These are phyloP conservation scores for Drosophila tani DNA, from an alignment of 1,140 invertebrate genomes.

Conservation along the genomic window DNA sequence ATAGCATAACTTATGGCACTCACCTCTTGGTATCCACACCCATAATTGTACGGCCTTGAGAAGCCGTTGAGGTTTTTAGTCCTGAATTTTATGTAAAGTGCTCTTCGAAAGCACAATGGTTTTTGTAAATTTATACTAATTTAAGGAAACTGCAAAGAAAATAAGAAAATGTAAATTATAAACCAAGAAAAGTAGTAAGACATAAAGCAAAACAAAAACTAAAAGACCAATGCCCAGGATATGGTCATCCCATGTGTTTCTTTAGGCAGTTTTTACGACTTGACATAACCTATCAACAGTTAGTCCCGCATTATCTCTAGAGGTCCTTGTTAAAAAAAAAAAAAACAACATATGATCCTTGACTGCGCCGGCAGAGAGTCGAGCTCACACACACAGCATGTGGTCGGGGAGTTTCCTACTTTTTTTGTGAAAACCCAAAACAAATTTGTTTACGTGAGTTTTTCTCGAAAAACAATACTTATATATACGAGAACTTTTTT, in stretches of 20 bases:
- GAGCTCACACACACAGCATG: slow-evolving; percentile 54
- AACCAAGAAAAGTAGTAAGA: slow-evolving; percentile 6
- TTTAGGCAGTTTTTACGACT: slow-evolving; percentile 43
- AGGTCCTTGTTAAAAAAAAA: slow-evolving; percentile 26
- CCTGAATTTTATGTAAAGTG: slow-evolving; percentile 22
- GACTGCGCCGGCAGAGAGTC: neutral
- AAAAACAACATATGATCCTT: slow-evolving; percentile 56
- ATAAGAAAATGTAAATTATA: slow-evolving; percentile 5
- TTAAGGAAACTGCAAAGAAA: slow-evolving; percentile 57
- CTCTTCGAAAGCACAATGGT: slow-evolving; percentile 40
- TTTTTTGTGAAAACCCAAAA: slow-evolving; percentile 53
- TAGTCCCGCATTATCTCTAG: slow-evolving; percentile 30
- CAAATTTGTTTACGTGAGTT: slow-evolving; percentile 77
- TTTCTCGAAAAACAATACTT: slow-evolving; percentile 31
- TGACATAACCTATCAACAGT: slow-evolving; percentile 46
- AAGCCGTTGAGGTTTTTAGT: slow-evolving; percentile 56
- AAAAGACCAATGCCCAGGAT: neutral
- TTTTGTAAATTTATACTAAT: slow-evolving; percentile 16
- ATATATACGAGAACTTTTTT: slow-evolving; percentile 30
- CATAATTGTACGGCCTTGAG: slow-evolving; percentile 78
- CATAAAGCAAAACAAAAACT: neutral
- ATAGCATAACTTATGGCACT: slow-evolving; percentile 19
- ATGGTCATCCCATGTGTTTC: slow-evolving; percentile 51
- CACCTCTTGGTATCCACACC: slow-evolving; percentile 74
- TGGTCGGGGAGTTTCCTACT: slow-evolving; percentile 48